Base-by-base conservation (phyloP, 2,113 vertebrate species). In the Chloropsis hardwickii region DNA sequence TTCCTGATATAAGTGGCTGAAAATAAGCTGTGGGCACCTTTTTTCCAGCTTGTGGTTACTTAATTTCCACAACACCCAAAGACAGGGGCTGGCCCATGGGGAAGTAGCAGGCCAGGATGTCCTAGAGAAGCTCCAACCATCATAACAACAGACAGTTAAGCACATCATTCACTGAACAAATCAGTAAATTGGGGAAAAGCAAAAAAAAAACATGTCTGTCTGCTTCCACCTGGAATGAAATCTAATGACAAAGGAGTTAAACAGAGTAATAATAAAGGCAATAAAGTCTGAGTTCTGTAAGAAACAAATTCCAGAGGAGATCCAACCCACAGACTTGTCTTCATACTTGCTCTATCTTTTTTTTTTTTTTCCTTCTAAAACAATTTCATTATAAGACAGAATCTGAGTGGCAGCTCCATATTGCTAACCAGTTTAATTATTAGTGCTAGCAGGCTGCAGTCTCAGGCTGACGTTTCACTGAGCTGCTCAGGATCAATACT, bases 381-480 rank as follows among this genome's bases (percentile, higher is more conserved):
- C 79, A 78, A 83, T 94, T 95, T 94, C 79, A 88, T 93, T 95
- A n/a, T 80, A 91, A 83, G 74, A 48, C 79, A 90, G 53, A 90
- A 56, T 53, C 93, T 96, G 94, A 96, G 85, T 96, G 95, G 85
- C 96, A 96, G 92, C 88, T 96, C 93, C 92, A 93, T 96, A 96
- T 95, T 96, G 94, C 92, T 97, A 96, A 96, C 93, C 90, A 76
- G 90, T 96, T 96, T 97, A 97, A 97, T 97, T 97, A 97, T 93
- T 95, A 93, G 93, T 78, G 71, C 82, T 90, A 88, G 87, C 22
- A 2, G 85, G 79, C 95, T 94, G 85, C 67, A 81, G 88, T 95
- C 85, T 81, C 79, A 83, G 95, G 67, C 90, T 96, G 93, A 78
- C 31, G 45, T 96, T 94, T 96, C 87, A 93, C 76, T 67, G 86